Conservation (phyloP, 35 echinoderm and acorn worm genomes). For the Diadema setosum region DNA sequence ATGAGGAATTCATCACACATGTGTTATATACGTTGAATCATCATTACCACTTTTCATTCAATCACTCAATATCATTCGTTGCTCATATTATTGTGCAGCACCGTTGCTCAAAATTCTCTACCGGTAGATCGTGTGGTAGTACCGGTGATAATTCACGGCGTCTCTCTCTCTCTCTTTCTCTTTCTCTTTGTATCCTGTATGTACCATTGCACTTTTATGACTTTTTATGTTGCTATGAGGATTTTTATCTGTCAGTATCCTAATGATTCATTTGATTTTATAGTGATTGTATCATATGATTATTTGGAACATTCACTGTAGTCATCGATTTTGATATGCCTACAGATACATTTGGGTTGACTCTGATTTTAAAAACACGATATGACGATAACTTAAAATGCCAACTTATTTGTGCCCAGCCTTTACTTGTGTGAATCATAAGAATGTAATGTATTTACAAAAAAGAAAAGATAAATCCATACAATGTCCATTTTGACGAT, state of each 20-base stretch:
- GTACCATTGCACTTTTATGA: too few species aligned
- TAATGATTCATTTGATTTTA: too few species aligned
- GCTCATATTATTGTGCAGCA: background rate
- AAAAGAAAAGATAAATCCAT: background rate
- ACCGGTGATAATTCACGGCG: too few species aligned
- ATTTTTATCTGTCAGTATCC: too few species aligned
- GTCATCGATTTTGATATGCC: too few species aligned
- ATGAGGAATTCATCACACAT: background rate
- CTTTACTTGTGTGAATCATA: background rate
- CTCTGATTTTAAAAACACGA: background rate
- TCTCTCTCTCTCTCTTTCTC: too few species aligned
- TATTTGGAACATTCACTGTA: too few species aligned
- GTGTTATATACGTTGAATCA: background rate
- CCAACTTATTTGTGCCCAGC: background rate
- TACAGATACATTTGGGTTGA: background rate
- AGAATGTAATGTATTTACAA: background rate
- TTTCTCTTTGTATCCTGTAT: too few species aligned
- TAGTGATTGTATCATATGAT: too few species aligned
- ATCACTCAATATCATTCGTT: background rate
- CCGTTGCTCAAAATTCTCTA: too few species aligned
- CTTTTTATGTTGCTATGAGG: too few species aligned
- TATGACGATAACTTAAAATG: background rate
- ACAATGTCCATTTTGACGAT: background rate
- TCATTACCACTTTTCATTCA: background rate
- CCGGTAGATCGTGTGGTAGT: too few species aligned